Conservation (phyloP, 2,113 vertebrate species). For the Stictonetta naevosa region DNA sequence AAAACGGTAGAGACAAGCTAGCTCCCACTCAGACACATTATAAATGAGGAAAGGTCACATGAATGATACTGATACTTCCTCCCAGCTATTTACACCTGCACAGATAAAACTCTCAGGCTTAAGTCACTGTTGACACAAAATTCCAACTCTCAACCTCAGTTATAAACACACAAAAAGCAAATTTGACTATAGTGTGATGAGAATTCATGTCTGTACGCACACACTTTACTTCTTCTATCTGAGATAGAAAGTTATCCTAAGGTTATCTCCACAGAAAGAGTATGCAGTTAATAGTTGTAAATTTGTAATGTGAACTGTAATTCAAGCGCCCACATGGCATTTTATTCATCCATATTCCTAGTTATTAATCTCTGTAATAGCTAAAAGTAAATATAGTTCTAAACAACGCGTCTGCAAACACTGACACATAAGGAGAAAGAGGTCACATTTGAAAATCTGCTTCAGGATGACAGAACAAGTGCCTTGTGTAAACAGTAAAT, state of each 20-base stretch:
- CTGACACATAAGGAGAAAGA: neutral
- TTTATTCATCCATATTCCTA: neutral
- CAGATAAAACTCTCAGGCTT: neutral
- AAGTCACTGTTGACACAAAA: neutral
- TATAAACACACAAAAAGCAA: neutral
- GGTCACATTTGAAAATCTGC: neutral
- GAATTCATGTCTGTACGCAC: neutral
- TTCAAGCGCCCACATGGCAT: neutral
- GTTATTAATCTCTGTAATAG: neutral
- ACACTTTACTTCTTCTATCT: neutral
- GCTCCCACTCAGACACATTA: neutral
- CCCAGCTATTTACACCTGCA: neutral
- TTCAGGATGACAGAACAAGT: neutral
- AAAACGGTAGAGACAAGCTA: neutral
- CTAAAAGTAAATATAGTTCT: neutral
- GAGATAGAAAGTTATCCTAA: neutral
- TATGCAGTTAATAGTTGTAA: neutral
- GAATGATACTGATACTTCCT: neutral
- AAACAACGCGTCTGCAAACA: neutral
- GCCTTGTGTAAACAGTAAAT: neutral
- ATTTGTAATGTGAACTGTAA: neutral
- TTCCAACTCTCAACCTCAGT: neutral
- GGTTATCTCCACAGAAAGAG: neutral
- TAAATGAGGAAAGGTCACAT: neutral
- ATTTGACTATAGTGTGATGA: neutral